These are phyloP conservation scores for Amphipoea lucens DNA, from an alignment of 2,888 invertebrate genomes.

Conservation along the genomic window DNA sequence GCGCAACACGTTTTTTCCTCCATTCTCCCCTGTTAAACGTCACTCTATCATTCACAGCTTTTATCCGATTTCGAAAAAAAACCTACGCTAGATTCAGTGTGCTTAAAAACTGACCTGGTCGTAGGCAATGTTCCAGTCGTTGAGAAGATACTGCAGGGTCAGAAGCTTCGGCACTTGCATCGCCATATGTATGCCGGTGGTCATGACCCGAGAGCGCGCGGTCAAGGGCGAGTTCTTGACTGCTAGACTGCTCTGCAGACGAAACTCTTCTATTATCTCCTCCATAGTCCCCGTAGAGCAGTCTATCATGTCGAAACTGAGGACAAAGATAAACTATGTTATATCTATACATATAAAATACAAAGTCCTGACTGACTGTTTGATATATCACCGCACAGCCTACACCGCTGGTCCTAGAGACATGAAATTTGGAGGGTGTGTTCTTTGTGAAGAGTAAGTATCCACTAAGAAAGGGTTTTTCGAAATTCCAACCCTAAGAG, in stretches of 20 bases:
- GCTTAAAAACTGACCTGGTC: slow-evolving; percentile 65
- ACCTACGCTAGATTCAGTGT: too few species aligned
- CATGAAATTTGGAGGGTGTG: too few species aligned
- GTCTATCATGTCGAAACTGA: slow-evolving; percentile 84
- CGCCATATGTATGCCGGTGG: slow-evolving; percentile 70
- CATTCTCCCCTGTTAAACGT: not conserved
- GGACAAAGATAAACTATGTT: not conserved
- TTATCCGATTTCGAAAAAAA: not conserved
- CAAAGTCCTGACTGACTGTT: too few species aligned
- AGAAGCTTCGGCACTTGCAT: slow-evolving; percentile 77
- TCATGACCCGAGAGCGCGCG: slow-evolving; percentile 68
- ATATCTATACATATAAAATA: not conserved
- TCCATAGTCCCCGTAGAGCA: slow-evolving; percentile 82
- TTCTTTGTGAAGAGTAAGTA: too few species aligned
- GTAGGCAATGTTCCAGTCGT: slow-evolving; percentile 75
- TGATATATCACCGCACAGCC: too few species aligned
- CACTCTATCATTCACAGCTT: not conserved
- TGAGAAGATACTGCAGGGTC: slow-evolving; percentile 76
- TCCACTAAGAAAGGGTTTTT: too few species aligned
- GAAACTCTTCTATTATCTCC: slow-evolving; percentile 74
- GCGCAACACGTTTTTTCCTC: too few species aligned
- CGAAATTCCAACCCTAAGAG: too few species aligned
- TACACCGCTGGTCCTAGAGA: too few species aligned
- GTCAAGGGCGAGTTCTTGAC: slow-evolving; percentile 23
- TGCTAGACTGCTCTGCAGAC: slow-evolving; percentile 70